Conservation (phyloP, 1,140 invertebrate species). For the Diachasma alloeum region DNA sequence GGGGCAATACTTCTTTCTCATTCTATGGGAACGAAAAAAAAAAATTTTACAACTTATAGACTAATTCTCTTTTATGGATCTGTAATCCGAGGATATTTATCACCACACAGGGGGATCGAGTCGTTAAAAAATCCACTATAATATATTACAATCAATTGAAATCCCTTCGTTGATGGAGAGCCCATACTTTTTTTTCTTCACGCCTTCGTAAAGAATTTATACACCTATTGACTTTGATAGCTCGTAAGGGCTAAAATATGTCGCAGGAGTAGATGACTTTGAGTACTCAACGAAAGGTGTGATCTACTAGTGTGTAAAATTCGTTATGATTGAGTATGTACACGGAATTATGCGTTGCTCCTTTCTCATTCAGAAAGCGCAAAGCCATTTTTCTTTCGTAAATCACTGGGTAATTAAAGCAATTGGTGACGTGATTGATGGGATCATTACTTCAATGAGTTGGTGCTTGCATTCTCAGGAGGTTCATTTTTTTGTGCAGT, state of each 20-base stretch:
- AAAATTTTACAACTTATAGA: neutral
- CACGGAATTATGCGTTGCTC: neutral
- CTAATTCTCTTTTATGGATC: neutral
- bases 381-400: neutral
- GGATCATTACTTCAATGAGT: neutral
- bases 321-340: neutral
- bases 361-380: neutral
- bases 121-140: neutral
- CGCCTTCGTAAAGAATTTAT: neutral
- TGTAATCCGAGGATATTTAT: constrained; percentile 3
- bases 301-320: neutral
- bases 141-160: neutral
- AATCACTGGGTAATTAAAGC: neutral
- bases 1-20: neutral
- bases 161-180: neutral
- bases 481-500: neutral
- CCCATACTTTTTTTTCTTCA: neutral
- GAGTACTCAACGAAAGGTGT: neutral
- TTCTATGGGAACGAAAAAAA: neutral
- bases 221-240: neutral
- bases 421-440: neutral
- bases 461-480: neutral
- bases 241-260: neutral
- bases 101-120: neutral
- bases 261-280: neutral